Evolutionary conservation across 1,140 invertebrate species (phyloP), one percentile per base, ranked within the genome.

Genomic region (Aphaenogaster floridana): DNA sequence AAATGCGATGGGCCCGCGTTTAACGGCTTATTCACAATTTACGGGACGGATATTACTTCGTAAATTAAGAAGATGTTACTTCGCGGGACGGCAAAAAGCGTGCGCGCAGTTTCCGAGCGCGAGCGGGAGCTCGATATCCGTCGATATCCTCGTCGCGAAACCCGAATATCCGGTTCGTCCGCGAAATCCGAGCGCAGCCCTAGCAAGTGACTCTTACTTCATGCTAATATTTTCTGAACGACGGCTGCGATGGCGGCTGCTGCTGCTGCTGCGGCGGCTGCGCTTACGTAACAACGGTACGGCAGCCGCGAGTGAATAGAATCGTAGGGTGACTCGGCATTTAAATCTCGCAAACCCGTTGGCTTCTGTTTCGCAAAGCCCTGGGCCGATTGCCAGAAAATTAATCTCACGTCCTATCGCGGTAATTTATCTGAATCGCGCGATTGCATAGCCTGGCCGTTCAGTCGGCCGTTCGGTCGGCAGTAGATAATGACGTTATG

Each of bases 251-350:
- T 79, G 72, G 87, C 88, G 87, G 77, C 86, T 59, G 76, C 77
- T 88, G 88, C 88, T 85, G 88, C 86, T 87, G 88, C 78, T 71
- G 88, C 88, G 80, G 89, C 89, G 69, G 88, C 77, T 89, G 88
- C 88, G 77, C 68, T 89, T 89, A 90, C 71, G 57, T 66, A 71
- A 76, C 80, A n/a, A 61, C 69, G 69, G 28, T 63, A 54, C 69
- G n/a, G 34, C 69, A 42, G n/a, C 52, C 15, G 15, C 80, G 69
- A 15, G 8, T 76, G 80, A 83, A 83, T 74, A 42, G 34, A 48
- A 63, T 84, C 54, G 54, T 34, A 61, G 80, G 28, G 11, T 39
- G 54, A 84, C 68, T 57, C 17, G 68, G 21, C 42, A 39, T 84
- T 61, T 17, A 63, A 74, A 84, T 84, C 45, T 50, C n/a, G 45